Percentiles rank a stretch among this genome's conserved stretches.
Evolutionary conservation across 2,888 invertebrate genomes (phyloP).

Genomic region (Anoncus sp.): DNA sequence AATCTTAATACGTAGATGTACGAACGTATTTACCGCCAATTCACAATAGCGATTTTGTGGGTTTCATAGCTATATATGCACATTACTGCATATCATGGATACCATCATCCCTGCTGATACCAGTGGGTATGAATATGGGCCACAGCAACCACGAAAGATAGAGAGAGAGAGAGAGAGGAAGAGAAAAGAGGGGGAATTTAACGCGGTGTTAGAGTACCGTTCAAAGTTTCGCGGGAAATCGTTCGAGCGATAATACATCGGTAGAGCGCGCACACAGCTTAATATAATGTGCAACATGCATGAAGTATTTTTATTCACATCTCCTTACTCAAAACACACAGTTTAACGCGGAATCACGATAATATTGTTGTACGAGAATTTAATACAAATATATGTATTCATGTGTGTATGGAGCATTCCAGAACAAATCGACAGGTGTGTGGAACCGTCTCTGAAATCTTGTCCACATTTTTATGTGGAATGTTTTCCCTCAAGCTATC

Average conservation of each 20-base stretch:
- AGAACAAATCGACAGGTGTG: not conserved
- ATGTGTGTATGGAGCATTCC: not conserved
- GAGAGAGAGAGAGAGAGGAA: not conserved
- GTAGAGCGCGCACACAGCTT: not conserved
- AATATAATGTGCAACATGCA: constrained; percentile 20
- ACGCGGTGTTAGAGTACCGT: constrained; percentile 20
- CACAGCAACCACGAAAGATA: not conserved
- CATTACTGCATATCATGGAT: not conserved
- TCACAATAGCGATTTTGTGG: constrained; percentile 9
- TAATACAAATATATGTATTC: constrained; percentile 11
- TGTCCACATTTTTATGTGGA: too few species aligned
- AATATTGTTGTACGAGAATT: constrained; percentile 19
- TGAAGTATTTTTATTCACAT: constrained; percentile 11
- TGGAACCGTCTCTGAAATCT: too few species aligned
- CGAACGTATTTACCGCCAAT: constrained; percentile 13
- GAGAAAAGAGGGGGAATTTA: too few species aligned
- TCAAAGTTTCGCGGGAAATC: constrained; percentile 31
- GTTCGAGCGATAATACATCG: constrained; percentile 29
- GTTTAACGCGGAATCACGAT: constrained; percentile 3
- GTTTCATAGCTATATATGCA: constrained; percentile 6
- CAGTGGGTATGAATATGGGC: constrained; percentile 8
- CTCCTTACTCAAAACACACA: not conserved
- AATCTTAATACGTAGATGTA: constrained; percentile 3
- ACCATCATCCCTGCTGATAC: constrained; percentile 30
- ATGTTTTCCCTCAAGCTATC: too few species aligned